Conservation (phyloP, 2,113 vertebrate genomes). For the Hydrolagus affinis region DNA sequence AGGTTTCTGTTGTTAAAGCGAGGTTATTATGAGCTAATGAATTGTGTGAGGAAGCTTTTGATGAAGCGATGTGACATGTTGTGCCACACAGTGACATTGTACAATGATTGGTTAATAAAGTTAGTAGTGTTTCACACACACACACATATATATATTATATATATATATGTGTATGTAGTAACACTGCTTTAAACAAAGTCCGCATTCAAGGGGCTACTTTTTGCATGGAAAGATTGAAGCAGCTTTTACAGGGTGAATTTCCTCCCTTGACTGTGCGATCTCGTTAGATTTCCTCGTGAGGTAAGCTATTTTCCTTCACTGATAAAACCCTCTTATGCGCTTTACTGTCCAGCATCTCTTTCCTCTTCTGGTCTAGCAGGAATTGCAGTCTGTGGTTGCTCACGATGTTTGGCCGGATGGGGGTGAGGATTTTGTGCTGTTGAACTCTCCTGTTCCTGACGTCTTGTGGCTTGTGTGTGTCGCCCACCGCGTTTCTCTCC, state of each 20-base stretch:
- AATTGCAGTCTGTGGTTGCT: slow-evolving; percentile 90
- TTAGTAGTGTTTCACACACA: neutral
- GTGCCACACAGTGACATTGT: neutral
- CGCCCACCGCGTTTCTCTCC: slow-evolving; percentile 72
- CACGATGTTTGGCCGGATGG: slow-evolving; percentile 60
- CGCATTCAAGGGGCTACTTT: neutral
- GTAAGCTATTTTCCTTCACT: slow-evolving; percentile 21
- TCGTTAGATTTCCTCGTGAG: neutral
- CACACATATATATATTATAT: neutral
- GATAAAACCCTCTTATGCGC: slow-evolving; percentile 1
- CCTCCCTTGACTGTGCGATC: neutral
- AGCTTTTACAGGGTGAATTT: neutral
- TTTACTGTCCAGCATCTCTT: slow-evolving; percentile 38
- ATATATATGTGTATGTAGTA: slow-evolving; percentile 11
- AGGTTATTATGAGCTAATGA: neutral
- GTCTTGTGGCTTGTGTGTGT: slow-evolving; percentile 52
- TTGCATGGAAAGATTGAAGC: neutral
- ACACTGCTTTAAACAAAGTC: slow-evolving; percentile 3
- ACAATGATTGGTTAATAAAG: slow-evolving; percentile 21
- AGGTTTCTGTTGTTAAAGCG: neutral
- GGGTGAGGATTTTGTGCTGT: slow-evolving; percentile 74
- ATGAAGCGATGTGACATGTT: slow-evolving; percentile 3
- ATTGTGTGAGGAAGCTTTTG: neutral
- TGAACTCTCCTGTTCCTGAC: slow-evolving; percentile 60
- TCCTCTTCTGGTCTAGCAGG: slow-evolving; percentile 78